Base-by-base conservation (phyloP, 2,888 invertebrate species). In the Lasioglossum leucozonium region DNA sequence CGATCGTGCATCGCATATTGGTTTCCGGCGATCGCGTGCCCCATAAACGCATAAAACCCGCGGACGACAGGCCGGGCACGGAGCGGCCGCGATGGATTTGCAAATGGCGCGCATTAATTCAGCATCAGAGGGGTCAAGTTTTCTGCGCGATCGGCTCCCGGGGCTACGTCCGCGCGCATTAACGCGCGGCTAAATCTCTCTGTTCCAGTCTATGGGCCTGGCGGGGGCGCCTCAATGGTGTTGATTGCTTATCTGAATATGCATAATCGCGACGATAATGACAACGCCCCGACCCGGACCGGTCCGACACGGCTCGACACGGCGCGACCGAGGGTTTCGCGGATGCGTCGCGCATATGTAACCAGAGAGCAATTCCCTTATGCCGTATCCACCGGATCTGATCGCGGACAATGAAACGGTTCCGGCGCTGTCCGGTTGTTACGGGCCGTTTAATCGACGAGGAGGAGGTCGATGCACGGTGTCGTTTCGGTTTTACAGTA, bases 191-290 rank as follows among this genome's bases (percentile, higher is more conserved):
- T 72, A 76, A 90, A 85, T 51, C 51, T 82, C 85, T 82, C 79
- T 67, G 83, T 89, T 85, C 84, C 84, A 79, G 42, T 77, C 76
- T 71, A 55, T 71, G 84, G 90, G 86, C 85, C 84, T 88, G 86
- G 84, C 30, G 62, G 16, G 72, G 74, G 84, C 74, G 51, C 84
- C 82, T 90, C 90, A 89, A 90, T 90, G 86, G 87, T 90, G 90
- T 89, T 90, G 90, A 90, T 90, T 90, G 90, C 90, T 90, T 90
- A 89, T 90, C 86, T 82, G 90, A 90, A 90, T 90, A 90, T 90
- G 90, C 90, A 90, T 89, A 90, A 90, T 90, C 87, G 87, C 42
- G 77, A 74, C 81, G 86, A 89, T 90, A 90, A 90, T 88, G 89
- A 84, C 88, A 84, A 82, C 83, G 84, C 82, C 79, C 81, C 86